Evolutionary conservation across 2,113 vertebrate genomes (phyloP).

Genomic region (Calidris pygmaea): DNA sequence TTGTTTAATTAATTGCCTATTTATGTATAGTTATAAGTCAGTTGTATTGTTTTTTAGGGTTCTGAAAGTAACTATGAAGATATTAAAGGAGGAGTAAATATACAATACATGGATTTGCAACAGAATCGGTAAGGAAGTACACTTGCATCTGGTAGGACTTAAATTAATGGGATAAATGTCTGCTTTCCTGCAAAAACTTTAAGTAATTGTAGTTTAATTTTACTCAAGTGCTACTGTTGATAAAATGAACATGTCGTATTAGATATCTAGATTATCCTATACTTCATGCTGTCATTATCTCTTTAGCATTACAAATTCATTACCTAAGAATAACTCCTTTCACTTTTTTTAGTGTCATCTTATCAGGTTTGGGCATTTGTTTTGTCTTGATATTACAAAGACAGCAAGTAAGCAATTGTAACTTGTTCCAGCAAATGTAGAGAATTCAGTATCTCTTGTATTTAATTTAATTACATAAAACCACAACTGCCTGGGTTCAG

Average conservation of each 20-base stretch:
- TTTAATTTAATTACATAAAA: not conserved
- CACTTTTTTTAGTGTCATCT: not conserved
- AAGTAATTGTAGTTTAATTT: not conserved
- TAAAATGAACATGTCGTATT: not conserved
- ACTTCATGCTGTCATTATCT: not conserved
- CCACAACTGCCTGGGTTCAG: not conserved
- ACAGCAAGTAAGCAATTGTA: not conserved
- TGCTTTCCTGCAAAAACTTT: not conserved
- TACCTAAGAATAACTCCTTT: not conserved
- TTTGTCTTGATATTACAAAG: not conserved
- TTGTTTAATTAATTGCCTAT: not conserved
- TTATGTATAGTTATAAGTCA: not conserved
- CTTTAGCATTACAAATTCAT: not conserved
- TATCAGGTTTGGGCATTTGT: not conserved
- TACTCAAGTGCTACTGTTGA: not conserved
- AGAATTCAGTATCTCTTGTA: not conserved
- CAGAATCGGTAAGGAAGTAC: conserved; percentile 83
- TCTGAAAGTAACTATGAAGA: conserved; percentile 93
- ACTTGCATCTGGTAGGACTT: not conserved
- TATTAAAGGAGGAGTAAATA: conserved; percentile 87
- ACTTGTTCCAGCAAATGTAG: not conserved
- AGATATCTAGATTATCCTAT: not conserved
- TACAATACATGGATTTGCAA: conserved; percentile 89
- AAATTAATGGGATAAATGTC: not conserved
- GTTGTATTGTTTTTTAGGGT: conserved; percentile 75